phyloP scores from a whole-genome alignment of 2,888 invertebrate species.

The Pseudococcus jackbeardsleyi region DNA sequence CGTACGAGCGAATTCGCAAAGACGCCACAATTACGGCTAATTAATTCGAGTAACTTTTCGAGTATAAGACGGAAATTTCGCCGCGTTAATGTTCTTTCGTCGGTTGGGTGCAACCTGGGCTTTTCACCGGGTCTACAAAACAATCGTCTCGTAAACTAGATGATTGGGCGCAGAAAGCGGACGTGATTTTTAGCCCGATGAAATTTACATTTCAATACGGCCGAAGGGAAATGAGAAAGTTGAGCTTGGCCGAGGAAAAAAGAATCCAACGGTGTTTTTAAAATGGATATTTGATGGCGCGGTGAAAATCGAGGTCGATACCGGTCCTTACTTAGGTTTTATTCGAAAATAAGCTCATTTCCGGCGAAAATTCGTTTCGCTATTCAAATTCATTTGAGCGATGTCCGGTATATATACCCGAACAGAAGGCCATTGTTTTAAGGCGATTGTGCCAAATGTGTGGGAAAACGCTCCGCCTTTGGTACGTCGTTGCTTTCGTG shows the following conservation, averaged over 20 bases:
- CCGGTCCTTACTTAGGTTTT: neutral
- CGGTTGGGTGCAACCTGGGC: neutral
- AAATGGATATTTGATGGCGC: conserved; percentile 4
- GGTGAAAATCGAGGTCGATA: conserved; percentile 11
- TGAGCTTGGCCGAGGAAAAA: neutral
- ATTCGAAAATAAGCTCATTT: conserved; percentile 21
- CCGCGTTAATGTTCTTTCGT: neutral
- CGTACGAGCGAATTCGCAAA: neutral
- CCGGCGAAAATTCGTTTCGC: neutral
- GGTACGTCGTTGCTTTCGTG: neutral
- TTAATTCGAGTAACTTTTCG: conserved; percentile 15
- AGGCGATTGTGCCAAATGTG: conserved; percentile 1
- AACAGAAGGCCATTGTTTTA: neutral
- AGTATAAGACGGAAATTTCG: conserved; percentile 10
- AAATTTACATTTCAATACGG: conserved; percentile 6
- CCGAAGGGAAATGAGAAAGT: conserved; percentile 1
- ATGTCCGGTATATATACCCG: neutral
- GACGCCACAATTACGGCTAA: conserved; percentile 14
- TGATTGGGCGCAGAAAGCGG: neutral
- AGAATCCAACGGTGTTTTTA: neutral
- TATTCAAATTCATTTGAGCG: neutral
- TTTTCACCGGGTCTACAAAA: neutral
- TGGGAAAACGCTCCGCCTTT: neutral
- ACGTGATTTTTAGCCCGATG: conserved; percentile 1
- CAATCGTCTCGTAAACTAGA: conserved; percentile 2